Conservation (phyloP, 1,140 invertebrate genomes). For the Zaprionus inermis region DNA sequence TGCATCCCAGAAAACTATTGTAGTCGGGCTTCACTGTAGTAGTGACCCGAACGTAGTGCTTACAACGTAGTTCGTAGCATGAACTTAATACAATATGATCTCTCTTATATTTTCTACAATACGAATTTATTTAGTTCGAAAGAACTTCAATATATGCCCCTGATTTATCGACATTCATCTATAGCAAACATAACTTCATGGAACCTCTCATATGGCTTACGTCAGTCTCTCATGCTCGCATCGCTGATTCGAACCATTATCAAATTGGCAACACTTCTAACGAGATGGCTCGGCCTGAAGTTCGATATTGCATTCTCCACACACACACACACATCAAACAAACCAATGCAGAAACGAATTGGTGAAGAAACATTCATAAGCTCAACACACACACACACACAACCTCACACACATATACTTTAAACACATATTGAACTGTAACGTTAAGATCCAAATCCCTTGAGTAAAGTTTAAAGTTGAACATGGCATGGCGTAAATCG, state of each 20-base stretch:
- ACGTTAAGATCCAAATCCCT: conserved; percentile 49
- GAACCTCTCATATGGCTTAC: conserved; percentile 10
- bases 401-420: conserved; percentile 38
- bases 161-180: not conserved
- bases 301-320: conserved; percentile 44
- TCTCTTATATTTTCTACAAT: not conserved
- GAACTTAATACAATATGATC: conserved; percentile 21
- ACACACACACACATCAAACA: conserved; percentile 21
- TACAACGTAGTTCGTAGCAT: conserved; percentile 45
- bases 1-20: conserved; percentile 5
- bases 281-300: conserved; percentile 35
- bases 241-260: conserved; percentile 24
- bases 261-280: conserved; percentile 16
- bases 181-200: conserved; percentile 1
- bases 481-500: conserved; percentile 62
- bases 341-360: conserved; percentile 65
- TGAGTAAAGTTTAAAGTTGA: conserved; percentile 25
- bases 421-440: conserved; percentile 48
- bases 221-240: conserved; percentile 21
- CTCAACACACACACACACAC: conserved; percentile 48
- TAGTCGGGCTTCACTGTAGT: conserved; percentile 30
- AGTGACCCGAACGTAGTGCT: conserved; percentile 32
- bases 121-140: not conserved
- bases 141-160: not conserved
- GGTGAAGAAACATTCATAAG: conserved; percentile 58